Percentiles rank a stretch among this genome's conserved stretches.
Evolutionary conservation across 1,140 invertebrate species (phyloP).

Genomic region (Amyelois transitella): DNA sequence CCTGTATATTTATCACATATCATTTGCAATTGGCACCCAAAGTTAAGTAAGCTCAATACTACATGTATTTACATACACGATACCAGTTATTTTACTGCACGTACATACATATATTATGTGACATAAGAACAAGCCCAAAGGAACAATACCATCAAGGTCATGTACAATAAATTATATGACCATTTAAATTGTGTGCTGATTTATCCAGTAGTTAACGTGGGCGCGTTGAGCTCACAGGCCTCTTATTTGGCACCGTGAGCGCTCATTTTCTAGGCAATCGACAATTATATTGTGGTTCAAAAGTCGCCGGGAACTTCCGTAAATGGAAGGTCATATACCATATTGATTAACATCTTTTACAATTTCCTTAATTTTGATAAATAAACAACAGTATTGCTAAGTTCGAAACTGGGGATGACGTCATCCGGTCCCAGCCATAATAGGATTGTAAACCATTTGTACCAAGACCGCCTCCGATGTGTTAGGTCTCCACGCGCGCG

Average conservation of each 20-base stretch:
- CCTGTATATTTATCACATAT: too few species aligned
- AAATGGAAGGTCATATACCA: too few species aligned
- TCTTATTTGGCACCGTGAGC: not conserved
- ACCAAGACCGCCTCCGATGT: not conserved
- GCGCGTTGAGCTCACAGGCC: not conserved
- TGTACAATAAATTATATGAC: slow-evolving; percentile 1
- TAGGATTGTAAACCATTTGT: not conserved
- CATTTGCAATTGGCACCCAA: too few species aligned
- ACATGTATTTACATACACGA: too few species aligned
- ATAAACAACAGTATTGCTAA: not conserved
- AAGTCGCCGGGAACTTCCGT: too few species aligned
- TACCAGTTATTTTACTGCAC: too few species aligned
- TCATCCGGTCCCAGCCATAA: too few species aligned
- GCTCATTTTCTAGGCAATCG: not conserved
- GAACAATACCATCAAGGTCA: not conserved
- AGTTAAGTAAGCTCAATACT: too few species aligned
- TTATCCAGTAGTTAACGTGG: not conserved
- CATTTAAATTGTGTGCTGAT: slow-evolving; percentile 6
- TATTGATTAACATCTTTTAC: too few species aligned
- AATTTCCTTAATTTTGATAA: not conserved
- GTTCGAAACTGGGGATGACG: too few species aligned
- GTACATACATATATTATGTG: not conserved
- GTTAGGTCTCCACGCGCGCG: slow-evolving; percentile 2
- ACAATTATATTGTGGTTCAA: too few species aligned
- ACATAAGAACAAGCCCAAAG: not conserved